Percentiles rank a stretch among this genome's conserved stretches.
These are phyloP conservation scores for Varecia variegata DNA, from an alignment of 2,797 vertebrate genomes.

Conservation along the genomic window DNA sequence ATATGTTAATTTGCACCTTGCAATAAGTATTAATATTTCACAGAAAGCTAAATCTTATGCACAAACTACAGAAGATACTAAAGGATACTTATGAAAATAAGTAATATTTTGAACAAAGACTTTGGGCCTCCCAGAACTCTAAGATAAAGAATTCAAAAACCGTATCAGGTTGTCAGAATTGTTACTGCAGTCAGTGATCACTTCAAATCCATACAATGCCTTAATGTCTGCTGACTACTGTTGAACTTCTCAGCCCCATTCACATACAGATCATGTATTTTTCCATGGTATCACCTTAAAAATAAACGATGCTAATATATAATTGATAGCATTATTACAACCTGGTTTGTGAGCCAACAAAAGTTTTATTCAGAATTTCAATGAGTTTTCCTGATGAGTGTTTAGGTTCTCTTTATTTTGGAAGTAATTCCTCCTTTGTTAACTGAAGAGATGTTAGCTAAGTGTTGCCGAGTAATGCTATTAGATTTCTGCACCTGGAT, in stretches of 20 bases:
- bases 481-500: background rate
- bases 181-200: background rate
- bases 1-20: background rate
- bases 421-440: constrained; percentile 1
- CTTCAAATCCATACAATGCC: background rate
- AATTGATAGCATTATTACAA: constrained; percentile 41
- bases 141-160: background rate
- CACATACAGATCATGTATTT: background rate
- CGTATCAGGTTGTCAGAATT: background rate
- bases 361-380: background rate
- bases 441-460: background rate
- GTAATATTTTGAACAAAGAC: background rate
- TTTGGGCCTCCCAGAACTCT: background rate
- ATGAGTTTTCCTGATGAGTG: background rate
- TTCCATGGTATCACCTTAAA: background rate
- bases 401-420: background rate
- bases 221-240: background rate
- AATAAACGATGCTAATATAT: background rate
- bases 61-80: background rate
- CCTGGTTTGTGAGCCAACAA: constrained; percentile 33
- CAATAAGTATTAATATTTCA: background rate
- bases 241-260: background rate
- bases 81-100: background rate
- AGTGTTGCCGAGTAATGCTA: constrained; percentile 13
- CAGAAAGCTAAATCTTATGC: background rate